Evolutionary conservation across 2,113 vertebrate species (phyloP), one percentile per base, ranked within the genome.

Genomic region (Gasterosteus nipponicus): DNA sequence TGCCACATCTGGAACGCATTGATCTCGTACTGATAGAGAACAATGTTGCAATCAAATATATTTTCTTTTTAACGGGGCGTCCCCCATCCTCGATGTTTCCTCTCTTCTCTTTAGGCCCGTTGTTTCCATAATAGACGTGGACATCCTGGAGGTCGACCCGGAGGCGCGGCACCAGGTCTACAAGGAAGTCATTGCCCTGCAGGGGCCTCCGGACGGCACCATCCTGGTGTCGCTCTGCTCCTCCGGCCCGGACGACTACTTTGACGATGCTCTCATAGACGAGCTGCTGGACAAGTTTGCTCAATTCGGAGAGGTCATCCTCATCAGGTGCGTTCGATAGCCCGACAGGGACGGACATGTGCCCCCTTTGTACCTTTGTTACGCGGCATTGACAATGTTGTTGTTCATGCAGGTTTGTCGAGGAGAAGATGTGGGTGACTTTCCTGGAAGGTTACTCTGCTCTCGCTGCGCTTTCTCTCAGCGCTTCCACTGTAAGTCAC

Each of bases 341-440:
- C 10, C 1, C 0, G 19, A 31, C 46, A 19, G n/a, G 58, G 18
- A 64, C 16, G 41, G 35, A 68, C 11, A 14, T 31, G 22, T 9
- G 0, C 68, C 14, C 29, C 18, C 38, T 41, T n/a, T 15, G 80
- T 35, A 66, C 7, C 0, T 26, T 26, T 26, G 7, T 56, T 29
- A 0, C 15, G 51, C 62, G 22, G 5, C 44, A 77, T 41, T 74
- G 47, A 69, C n/a, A 0, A 0, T 73, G 64, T 59, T n/a, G 63
- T 76, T 47, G 5, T 79, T 38, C 60, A 2, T 85, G 31, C 92
- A 99, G 98, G 88, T 99, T 99, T 68, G 97, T 99, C 15, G 98
- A 99, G 90, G 96, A 99, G 92, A 98, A 98, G 92, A 99, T 99
- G 97, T 99, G 97, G 98, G 96, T 99, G 72, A 99, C 98, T 0